phyloP scores from a whole-genome alignment of 1,140 invertebrate species.

The Drosophila leontia region DNA sequence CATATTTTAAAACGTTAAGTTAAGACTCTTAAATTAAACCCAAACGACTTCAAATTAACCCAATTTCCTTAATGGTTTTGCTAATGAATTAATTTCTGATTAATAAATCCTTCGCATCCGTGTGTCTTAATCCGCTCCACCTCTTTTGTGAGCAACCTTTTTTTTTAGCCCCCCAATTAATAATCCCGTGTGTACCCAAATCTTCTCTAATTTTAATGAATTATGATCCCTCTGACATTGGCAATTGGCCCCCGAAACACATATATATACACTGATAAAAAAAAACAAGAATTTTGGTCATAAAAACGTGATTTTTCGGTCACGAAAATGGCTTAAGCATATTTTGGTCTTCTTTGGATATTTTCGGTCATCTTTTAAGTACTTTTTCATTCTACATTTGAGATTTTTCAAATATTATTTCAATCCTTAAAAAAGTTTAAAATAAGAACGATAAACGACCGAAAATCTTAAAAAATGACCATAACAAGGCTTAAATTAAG shows the following conservation, averaged over 20 bases:
- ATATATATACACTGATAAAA: slow-evolving; percentile 1
- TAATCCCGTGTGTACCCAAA: slow-evolving; percentile 12
- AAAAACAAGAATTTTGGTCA: no score
- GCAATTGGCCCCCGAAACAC: slow-evolving; percentile 29
- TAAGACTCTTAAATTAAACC: background rate
- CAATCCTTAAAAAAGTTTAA: no score
- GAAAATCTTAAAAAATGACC: no score
- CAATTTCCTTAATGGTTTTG: slow-evolving; percentile 5
- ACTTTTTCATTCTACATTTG: no score
- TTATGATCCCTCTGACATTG: slow-evolving; percentile 48
- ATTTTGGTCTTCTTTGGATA: no score
- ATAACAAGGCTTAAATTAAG: no score
- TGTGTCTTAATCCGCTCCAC: slow-evolving; percentile 38
- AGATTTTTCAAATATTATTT: no score
- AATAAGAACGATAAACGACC: no score
- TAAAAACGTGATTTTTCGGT: no score
- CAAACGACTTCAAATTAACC: background rate
- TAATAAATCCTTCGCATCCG: slow-evolving; percentile 11
- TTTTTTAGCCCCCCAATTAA: slow-evolving; percentile 35
- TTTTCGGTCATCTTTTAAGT: no score
- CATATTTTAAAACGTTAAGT: background rate
- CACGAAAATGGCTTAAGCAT: no score
- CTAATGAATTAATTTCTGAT: slow-evolving; percentile 15
- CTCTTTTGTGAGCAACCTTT: slow-evolving; percentile 25
- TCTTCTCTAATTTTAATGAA: slow-evolving; percentile 40